Conservation (phyloP, 2,113 vertebrate species). For the Muscicapa adusta region DNA sequence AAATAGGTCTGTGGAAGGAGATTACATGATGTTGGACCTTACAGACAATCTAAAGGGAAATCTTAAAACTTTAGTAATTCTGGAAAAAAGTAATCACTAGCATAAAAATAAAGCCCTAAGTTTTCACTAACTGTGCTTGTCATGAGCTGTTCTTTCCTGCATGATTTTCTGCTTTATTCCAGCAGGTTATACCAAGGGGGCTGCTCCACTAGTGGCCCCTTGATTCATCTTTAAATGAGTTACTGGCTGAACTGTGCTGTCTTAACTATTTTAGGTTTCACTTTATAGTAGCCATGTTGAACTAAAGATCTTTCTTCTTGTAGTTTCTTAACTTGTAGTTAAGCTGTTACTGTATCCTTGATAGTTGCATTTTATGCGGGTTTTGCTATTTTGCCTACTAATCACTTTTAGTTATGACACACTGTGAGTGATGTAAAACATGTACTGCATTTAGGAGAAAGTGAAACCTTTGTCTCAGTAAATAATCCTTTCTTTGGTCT, state of each 20-base stretch:
- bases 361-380: not conserved
- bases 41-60: not conserved
- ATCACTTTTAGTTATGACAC: not conserved
- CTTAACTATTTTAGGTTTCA: not conserved
- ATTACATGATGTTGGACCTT: not conserved
- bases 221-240: not conserved
- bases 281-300: not conserved
- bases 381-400: not conserved
- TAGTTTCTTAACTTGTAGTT: not conserved
- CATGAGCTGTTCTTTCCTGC: constrained; percentile 36
- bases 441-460: not conserved
- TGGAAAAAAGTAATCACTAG: not conserved
- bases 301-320: not conserved
- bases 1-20: not conserved
- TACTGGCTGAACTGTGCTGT: not conserved
- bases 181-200: not conserved
- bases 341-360: not conserved
- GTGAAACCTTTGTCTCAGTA: not conserved
- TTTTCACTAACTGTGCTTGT: constrained; percentile 51
- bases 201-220: not conserved
- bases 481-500: not conserved
- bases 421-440: not conserved
- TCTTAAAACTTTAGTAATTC: not conserved
- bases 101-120: not conserved
- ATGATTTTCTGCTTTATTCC: constrained; percentile 31